phyloP scores from a whole-genome alignment of 1,140 invertebrate genomes.

The Cepaea nemoralis region DNA sequence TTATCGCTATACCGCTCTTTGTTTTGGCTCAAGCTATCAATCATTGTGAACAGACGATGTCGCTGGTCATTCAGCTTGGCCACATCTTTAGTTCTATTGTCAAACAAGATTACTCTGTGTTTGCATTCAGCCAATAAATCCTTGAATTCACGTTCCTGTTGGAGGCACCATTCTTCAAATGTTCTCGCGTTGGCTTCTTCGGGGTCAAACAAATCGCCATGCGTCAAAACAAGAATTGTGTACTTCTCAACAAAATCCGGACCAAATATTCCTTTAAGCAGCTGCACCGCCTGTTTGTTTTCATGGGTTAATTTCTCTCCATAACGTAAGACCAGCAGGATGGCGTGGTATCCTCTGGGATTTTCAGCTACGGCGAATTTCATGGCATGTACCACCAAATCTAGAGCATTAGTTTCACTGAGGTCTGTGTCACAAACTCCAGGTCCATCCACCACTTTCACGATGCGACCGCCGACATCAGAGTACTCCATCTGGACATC shows the following conservation, averaged over 20 bases:
- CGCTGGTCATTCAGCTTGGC: neutral
- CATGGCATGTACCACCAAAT: neutral
- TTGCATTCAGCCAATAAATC: neutral
- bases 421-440: neutral
- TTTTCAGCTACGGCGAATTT: neutral
- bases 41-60: neutral
- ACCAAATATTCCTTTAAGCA: neutral
- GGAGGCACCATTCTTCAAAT: neutral
- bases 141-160: neutral
- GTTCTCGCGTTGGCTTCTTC: neutral
- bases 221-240: neutral
- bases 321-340: neutral
- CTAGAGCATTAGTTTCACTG: neutral
- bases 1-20: neutral
- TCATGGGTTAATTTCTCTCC: neutral
- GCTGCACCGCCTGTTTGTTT: neutral
- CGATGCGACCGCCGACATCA: neutral
- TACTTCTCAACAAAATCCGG: neutral
- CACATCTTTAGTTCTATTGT: neutral
- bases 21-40: neutral
- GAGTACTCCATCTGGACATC: neutral
- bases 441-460: neutral
- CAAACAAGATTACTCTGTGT: slow-evolving; percentile 3
- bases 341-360: neutral
- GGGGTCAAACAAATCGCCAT: neutral